These are phyloP conservation scores for Ctenicera cuprea DNA, from an alignment of 2,888 invertebrate species.

Conservation along the genomic window DNA sequence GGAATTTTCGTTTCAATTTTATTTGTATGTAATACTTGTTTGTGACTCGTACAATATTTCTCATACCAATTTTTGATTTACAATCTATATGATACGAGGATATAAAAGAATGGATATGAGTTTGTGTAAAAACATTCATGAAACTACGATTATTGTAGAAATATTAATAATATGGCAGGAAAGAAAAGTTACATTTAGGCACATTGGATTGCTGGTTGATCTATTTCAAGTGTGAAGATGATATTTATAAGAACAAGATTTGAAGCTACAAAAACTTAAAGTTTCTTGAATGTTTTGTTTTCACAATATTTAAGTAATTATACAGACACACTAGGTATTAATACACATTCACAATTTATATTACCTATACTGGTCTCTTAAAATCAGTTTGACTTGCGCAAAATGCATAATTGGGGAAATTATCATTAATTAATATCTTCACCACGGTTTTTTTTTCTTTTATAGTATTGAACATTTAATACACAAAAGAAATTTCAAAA, in stretches of 20 bases:
- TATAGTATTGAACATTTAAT: no score
- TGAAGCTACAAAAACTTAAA: background rate
- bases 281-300: conserved; percentile 23
- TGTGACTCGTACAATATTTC: conserved; percentile 11
- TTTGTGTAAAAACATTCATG: conserved; percentile 30
- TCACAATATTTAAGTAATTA: conserved; percentile 13
- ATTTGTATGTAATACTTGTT: conserved; percentile 22
- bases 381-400: conserved; percentile 22
- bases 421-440: no score
- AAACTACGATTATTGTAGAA: conserved; percentile 30
- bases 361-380: background rate
- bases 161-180: conserved; percentile 31
- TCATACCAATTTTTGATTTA: conserved; percentile 16
- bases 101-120: conserved; percentile 32
- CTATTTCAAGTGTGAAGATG: conserved; percentile 33
- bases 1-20: conserved; percentile 3
- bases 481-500: no score
- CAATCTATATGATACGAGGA: conserved; percentile 16
- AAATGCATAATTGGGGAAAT: background rate
- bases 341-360: conserved; percentile 14
- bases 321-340: conserved; percentile 18
- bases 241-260: background rate
- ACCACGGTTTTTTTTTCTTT: no score
- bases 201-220: conserved; percentile 35
- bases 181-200: conserved; percentile 39